Percentiles rank a stretch among this genome's conserved stretches.
Conservation (phyloP, 1,140 invertebrate species). For the Eumeta japonica region DNA sequence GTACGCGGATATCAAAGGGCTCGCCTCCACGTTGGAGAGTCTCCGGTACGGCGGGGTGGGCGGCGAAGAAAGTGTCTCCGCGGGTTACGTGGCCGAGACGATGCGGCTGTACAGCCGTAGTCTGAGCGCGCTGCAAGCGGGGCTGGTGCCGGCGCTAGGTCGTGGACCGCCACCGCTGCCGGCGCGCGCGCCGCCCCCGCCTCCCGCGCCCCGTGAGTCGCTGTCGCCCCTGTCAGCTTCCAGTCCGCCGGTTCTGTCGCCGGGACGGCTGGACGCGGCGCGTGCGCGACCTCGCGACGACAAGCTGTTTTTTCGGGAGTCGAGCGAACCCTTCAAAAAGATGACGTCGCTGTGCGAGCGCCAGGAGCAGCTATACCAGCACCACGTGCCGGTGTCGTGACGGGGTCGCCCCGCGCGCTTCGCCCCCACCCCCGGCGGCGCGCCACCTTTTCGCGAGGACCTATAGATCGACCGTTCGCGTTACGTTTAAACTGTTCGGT, state of each 20-base stretch:
- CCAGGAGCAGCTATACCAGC: slow-evolving; percentile 55
- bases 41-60: slow-evolving; percentile 44
- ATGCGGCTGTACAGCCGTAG: slow-evolving; percentile 55
- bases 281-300: slow-evolving; percentile 44
- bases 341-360: slow-evolving; percentile 57
- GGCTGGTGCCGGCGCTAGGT: slow-evolving; percentile 36
- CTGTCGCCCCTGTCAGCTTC: slow-evolving; percentile 52
- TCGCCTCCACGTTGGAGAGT: slow-evolving; percentile 52
- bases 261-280: slow-evolving; percentile 41
- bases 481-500: background rate
- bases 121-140: slow-evolving; percentile 38
- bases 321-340: slow-evolving; percentile 50
- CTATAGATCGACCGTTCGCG: slow-evolving; percentile 1
- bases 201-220: slow-evolving; percentile 44
- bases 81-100: slow-evolving; percentile 50
- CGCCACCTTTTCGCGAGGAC: background rate
- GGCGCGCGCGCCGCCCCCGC: slow-evolving; percentile 36
- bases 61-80: slow-evolving; percentile 38
- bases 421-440: background rate
- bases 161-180: slow-evolving; percentile 33
- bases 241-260: slow-evolving; percentile 50
- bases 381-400: slow-evolving; percentile 58
- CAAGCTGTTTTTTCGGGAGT: slow-evolving; percentile 57
- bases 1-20: slow-evolving; percentile 68
- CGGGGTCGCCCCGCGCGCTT: slow-evolving; percentile 30